These are phyloP conservation scores for Chloroceryle aenea DNA, from an alignment of 2,113 vertebrate species.

Conservation along the genomic window DNA sequence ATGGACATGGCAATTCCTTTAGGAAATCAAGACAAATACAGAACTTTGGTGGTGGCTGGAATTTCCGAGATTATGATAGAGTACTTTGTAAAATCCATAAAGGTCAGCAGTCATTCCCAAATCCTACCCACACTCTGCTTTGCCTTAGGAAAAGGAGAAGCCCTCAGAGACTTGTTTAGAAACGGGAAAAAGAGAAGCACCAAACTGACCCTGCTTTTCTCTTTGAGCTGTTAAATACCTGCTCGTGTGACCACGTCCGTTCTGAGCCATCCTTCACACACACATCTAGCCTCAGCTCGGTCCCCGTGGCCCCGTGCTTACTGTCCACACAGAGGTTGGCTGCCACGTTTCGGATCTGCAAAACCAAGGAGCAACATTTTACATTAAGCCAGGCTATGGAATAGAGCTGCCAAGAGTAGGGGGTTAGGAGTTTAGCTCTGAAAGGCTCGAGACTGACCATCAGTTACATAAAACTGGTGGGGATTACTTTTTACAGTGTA, in stretches of 20 bases:
- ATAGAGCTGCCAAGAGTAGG: not conserved
- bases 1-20: not conserved
- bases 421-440: not conserved
- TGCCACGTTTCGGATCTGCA: slow-evolving; percentile 84
- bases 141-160: not conserved
- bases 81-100: not conserved
- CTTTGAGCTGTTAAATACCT: slow-evolving; percentile 68
- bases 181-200: not conserved
- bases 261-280: slow-evolving; percentile 90
- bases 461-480: not conserved
- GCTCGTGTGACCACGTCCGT: slow-evolving; percentile 89
- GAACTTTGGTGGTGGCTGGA: not conserved
- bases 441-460: not conserved
- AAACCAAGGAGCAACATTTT: slow-evolving; percentile 20
- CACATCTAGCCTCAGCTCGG: slow-evolving; percentile 84
- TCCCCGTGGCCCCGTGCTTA: slow-evolving; percentile 86
- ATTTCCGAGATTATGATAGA: not conserved
- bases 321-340: slow-evolving; percentile 88
- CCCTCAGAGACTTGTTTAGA: not conserved
- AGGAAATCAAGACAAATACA: not conserved
- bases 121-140: not conserved
- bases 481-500: not conserved
- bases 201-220: not conserved
- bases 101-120: not conserved
- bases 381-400: not conserved